Base-by-base conservation (phyloP, 2,888 invertebrate genomes). In the Troides oblongomaculatus region DNA sequence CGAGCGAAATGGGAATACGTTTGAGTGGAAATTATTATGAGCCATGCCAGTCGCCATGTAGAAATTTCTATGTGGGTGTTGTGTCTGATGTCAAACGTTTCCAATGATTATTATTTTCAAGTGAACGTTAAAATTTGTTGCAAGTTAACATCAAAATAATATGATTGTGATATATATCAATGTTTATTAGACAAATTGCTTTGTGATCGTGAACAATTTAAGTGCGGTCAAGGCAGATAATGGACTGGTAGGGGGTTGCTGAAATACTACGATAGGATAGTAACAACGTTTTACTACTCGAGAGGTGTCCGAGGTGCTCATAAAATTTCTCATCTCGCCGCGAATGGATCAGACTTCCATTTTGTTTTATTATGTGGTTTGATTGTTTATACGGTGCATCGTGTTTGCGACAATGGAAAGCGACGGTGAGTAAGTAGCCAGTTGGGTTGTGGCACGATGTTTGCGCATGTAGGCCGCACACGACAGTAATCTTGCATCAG, bases 231-330 rank as follows among this genome's bases (percentile, higher is more conserved):
- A 83, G 83, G 85, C 85, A 81, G 85, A 87, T 88, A 86, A 86
- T 89, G 86, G 84, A 84, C 76, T 87, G 91, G 91, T 87, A 92
- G 92, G 93, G 92, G 88, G 90, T 88, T 88, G 86, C 86, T 89
- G 86, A 89, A 92, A 92, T 93, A 93, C 93, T 93, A 93, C 93
- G 88, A 84, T 84, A 90, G 87, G 88, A 91, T 92, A 92, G 92
- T 91, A 92, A 90, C 88, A 88, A 87, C 89, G 87, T 90, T 92
- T 91, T 93, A 93, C 92, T 86, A 93, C 90, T 91, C 81, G 82
- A 84, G 83, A 79, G 79, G 81, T 82, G 82, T 79, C 79, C 78
- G 76, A 76, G 81, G 84, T 83, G 88, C 83, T 85, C 84, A 88
- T 89, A 90, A 89, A 90, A 87, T 85, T 84, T 86, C 83, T 87